These are phyloP conservation scores for Parauchenoglanis ngamensis DNA, from an alignment of 2,797 vertebrate species.

Conservation along the genomic window DNA sequence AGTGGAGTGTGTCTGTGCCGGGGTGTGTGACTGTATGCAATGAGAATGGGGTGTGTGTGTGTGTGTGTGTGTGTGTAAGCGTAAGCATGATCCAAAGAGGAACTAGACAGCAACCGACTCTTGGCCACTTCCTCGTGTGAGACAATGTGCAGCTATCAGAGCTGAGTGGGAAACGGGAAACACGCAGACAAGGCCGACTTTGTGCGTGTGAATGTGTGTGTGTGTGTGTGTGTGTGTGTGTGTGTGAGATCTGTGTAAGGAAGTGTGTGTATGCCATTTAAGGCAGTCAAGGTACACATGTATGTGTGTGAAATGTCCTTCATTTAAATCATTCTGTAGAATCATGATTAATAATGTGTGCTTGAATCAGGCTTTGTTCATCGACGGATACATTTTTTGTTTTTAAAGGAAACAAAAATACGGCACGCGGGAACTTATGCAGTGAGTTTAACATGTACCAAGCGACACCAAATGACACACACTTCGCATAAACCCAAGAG, in stretches of 20 bases:
- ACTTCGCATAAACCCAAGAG: background rate
- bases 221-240: slow-evolving; percentile 1
- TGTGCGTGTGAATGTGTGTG: slow-evolving; percentile 36
- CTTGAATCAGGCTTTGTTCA: background rate
- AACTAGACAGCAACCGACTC: slow-evolving; percentile 65
- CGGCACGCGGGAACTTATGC: background rate
- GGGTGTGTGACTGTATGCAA: background rate
- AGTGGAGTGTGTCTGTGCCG: background rate
- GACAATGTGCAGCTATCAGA: slow-evolving; percentile 34
- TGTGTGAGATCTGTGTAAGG: background rate
- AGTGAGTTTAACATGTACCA: too few relatives aligned
- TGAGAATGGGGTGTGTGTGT: slow-evolving; percentile 41
- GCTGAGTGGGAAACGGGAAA: slow-evolving; percentile 36
- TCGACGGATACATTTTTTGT: background rate
- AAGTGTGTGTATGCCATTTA: slow-evolving; percentile 24
- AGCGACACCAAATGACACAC: background rate
- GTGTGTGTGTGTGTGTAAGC: slow-evolving; percentile 45
- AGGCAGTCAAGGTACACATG: slow-evolving; percentile 4
- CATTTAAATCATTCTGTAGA: background rate
- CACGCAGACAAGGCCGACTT: slow-evolving; percentile 27
- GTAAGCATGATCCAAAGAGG: slow-evolving; percentile 70
- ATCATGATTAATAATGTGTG: too few relatives aligned
- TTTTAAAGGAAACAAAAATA: background rate
- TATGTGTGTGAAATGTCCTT: background rate
- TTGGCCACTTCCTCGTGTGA: slow-evolving; percentile 69